These are phyloP conservation scores for Leptinotarsa lineolata DNA, from an alignment of 1,140 invertebrate genomes.

Conservation along the genomic window DNA sequence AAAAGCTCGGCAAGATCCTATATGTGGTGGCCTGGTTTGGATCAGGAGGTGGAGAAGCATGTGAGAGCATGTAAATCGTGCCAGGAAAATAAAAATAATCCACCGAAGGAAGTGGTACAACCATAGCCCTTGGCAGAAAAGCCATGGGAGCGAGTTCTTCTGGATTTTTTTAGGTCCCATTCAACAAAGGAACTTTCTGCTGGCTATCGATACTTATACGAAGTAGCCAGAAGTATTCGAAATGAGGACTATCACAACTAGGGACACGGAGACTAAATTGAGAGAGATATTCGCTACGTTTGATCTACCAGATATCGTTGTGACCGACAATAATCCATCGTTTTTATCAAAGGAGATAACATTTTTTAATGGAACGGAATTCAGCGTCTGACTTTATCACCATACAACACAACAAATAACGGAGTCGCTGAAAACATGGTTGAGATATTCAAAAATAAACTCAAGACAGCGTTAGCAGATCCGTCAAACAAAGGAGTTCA, in stretches of 20 bases:
- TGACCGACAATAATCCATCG: constrained; percentile 39
- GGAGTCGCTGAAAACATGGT: no score
- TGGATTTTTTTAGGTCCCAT: constrained; percentile 48
- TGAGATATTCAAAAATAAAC: no score
- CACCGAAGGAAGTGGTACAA: background rate
- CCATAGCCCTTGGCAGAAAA: constrained; percentile 11
- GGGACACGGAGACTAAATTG: constrained; percentile 34
- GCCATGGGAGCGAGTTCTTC: constrained; percentile 46
- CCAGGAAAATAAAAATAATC: background rate
- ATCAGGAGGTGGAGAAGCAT: background rate
- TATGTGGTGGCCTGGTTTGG: background rate
- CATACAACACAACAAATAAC: no score
- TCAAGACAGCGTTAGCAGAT: no score
- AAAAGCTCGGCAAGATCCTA: no score
- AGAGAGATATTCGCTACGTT: constrained; percentile 34
- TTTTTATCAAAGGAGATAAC: constrained; percentile 23
- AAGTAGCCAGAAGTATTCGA: constrained; percentile 48
- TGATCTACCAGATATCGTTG: constrained; percentile 39
- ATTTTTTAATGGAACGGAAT: no score
- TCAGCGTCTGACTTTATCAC: no score
- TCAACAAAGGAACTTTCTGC: constrained; percentile 38
- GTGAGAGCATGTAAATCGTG: background rate
- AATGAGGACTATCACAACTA: constrained; percentile 22
- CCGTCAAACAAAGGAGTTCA: no score
- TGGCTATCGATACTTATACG: constrained; percentile 43